Evolutionary conservation across 2,797 vertebrate genomes (phyloP).

Genomic region (Falco concolor): DNA sequence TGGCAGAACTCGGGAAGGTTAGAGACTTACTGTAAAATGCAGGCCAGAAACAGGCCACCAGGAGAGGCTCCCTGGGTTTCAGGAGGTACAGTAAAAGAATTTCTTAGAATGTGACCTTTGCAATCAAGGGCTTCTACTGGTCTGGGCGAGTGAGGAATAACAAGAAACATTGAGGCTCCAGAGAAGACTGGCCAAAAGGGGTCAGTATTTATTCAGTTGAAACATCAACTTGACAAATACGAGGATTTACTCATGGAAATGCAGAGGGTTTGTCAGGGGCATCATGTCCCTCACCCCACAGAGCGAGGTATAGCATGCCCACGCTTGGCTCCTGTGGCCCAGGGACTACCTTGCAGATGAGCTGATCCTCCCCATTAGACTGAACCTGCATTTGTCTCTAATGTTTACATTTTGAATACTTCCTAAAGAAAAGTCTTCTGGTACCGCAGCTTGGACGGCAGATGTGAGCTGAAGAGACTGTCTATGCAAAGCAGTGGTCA

Average conservation of each 20-base stretch:
- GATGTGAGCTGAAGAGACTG: background rate
- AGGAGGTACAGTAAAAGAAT: background rate
- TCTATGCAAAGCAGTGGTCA: background rate
- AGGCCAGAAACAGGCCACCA: background rate
- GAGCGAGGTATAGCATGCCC: background rate
- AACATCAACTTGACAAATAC: background rate
- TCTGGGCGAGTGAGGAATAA: background rate
- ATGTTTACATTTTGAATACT: background rate
- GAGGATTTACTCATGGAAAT: background rate
- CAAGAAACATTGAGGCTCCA: background rate
- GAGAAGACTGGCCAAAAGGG: slow-evolving; percentile 31
- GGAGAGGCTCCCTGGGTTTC: background rate
- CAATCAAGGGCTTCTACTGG: background rate
- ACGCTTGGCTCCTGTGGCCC: background rate
- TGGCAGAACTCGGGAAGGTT: background rate
- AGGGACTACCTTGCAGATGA: background rate
- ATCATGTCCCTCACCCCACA: background rate
- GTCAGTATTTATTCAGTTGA: slow-evolving; percentile 46
- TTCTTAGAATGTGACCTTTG: background rate
- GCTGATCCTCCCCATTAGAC: background rate
- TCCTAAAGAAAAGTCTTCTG: background rate
- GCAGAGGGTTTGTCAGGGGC: background rate
- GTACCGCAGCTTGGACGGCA: background rate
- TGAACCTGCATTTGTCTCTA: background rate
- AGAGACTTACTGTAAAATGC: background rate